Base-by-base conservation (phyloP, 2,888 invertebrate species). In the Spisula subtruncata region DNA sequence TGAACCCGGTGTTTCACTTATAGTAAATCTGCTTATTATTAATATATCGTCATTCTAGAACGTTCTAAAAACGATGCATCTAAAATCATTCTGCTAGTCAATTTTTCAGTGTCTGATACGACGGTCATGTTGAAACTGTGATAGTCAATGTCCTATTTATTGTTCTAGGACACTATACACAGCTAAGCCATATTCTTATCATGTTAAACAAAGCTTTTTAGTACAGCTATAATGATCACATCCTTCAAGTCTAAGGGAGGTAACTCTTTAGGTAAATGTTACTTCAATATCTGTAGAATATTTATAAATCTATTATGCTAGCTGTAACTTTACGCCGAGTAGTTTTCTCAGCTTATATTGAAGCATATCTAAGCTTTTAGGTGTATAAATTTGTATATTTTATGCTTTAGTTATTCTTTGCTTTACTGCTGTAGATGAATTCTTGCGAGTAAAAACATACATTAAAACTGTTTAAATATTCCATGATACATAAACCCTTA, bases 1-100 rank as follows among this genome's bases (percentile, higher is more conserved):
- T 29, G 92, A 92, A 71, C 85, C 90, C 29, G 83, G 85, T 81
- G 51, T 88, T n/a, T 46, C 91, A 71, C 90, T 87, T 66, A 90
- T 89, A 89, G 92, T 92, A 86, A 41, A 41, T 41, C 41, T 41
- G 41, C 2, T 41, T 8, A 5, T 2, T 41, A 41, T 41, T 5
- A 51, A 51, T 51, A 51, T 51, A 51, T 51, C 16, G 12, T n/a
- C n/a, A n/a, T n/a, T n/a, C n/a, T n/a, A n/a, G n/a, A n/a, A n/a
- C n/a, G n/a, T 66, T 66, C 12, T 66, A 10, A 8, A 10, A 25
- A 66, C 60, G n/a, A 66, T 6, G 8, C 25, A 66, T 12, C 25
- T 8, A 25, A 66, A 66, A n/a, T n/a, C 60, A 66, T 66, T 10
- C n/a, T 66, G 60, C 60, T 66, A 25, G 60, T 66, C 10, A 66